Evolutionary conservation across 1,140 invertebrate species (phyloP).

Genomic region (Drosophila pseudoananassae): DNA sequence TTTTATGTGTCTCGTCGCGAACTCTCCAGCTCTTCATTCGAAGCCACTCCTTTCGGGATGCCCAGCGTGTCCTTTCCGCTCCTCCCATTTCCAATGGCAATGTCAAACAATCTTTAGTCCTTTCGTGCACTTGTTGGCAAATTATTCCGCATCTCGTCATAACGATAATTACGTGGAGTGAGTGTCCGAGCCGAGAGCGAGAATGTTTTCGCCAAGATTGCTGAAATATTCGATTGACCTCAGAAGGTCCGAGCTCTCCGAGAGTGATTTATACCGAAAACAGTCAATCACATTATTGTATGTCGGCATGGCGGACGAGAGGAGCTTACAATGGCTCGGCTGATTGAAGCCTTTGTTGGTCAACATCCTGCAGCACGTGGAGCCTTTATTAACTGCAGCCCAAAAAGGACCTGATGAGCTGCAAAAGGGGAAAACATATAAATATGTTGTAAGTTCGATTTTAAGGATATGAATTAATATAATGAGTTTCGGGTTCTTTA

Average conservation of each 20-base stretch:
- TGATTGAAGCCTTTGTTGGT: conserved; percentile 49
- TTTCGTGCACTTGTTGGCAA: conserved; percentile 50
- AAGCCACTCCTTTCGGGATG: neutral
- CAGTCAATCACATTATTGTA: conserved; percentile 45
- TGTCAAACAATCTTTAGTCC: conserved; percentile 57
- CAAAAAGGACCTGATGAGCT: neutral
- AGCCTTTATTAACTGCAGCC: conserved; percentile 18
- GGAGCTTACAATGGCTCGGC: conserved; percentile 24
- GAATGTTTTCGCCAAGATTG: conserved; percentile 47
- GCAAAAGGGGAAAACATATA: neutral
- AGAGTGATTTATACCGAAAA: conserved; percentile 46
- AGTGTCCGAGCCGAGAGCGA: conserved; percentile 44
- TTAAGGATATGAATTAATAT: neutral
- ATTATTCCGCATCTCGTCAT: conserved; percentile 58
- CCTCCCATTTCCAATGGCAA: conserved; percentile 30
- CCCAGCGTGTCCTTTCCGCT: conserved; percentile 6
- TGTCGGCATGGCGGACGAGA: conserved; percentile 5
- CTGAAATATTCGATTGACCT: conserved; percentile 47
- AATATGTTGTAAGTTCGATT: neutral
- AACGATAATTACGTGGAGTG: conserved; percentile 60
- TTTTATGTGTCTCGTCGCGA: conserved; percentile 51
- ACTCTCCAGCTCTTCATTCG: neutral
- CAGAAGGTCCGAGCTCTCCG: neutral
- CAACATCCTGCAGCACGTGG: conserved; percentile 22
- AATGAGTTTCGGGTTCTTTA: too few species aligned